Percentiles rank a stretch among this genome's conserved stretches.
Evolutionary conservation across 2,797 vertebrate genomes (phyloP).

Genomic region (Etheostoma nigrum): DNA sequence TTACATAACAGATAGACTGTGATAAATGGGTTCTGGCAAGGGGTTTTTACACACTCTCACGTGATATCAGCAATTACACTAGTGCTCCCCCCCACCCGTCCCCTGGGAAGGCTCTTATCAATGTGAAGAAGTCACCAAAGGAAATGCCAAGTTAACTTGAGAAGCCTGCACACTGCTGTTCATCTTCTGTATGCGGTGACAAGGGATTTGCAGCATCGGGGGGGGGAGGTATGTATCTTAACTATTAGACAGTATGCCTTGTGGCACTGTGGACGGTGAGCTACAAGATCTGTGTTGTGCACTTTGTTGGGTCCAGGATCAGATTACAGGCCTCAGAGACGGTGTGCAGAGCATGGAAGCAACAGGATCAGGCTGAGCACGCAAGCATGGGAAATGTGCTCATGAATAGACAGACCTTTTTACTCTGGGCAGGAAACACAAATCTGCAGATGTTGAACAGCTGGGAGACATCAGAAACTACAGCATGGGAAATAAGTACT

Average conservation of each 20-base stretch:
- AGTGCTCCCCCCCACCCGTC: slow-evolving; percentile 37
- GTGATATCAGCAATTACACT: slow-evolving; percentile 69
- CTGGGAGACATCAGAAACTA: slow-evolving; percentile 79
- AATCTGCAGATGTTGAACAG: slow-evolving; percentile 83
- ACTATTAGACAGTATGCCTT: slow-evolving; percentile 64
- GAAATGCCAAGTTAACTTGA: slow-evolving; percentile 87
- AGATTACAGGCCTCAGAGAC: slow-evolving; percentile 70
- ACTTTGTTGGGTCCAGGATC: slow-evolving; percentile 56
- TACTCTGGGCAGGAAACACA: slow-evolving; percentile 77
- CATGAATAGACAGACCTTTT: slow-evolving; percentile 69
- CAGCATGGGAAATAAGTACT: slow-evolving; percentile 75
- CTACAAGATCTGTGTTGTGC: slow-evolving; percentile 55
- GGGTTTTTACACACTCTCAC: slow-evolving; percentile 68
- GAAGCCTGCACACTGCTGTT: slow-evolving; percentile 74
- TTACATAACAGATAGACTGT: slow-evolving; percentile 79
- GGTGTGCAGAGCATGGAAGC: slow-evolving; percentile 48
- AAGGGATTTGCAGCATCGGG: slow-evolving; percentile 47
- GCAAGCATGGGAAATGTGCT: slow-evolving; percentile 77
- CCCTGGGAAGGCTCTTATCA: slow-evolving; percentile 76
- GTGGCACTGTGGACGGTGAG: slow-evolving; percentile 58
- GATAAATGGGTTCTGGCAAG: slow-evolving; percentile 75
- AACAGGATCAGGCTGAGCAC: slow-evolving; percentile 69
- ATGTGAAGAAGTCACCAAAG: slow-evolving; percentile 82
- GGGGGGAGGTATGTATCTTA: slow-evolving; percentile 45
- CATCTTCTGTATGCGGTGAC: slow-evolving; percentile 70